Conservation (phyloP, 2,797 vertebrate species). For the Myioborus melanocephalus region DNA sequence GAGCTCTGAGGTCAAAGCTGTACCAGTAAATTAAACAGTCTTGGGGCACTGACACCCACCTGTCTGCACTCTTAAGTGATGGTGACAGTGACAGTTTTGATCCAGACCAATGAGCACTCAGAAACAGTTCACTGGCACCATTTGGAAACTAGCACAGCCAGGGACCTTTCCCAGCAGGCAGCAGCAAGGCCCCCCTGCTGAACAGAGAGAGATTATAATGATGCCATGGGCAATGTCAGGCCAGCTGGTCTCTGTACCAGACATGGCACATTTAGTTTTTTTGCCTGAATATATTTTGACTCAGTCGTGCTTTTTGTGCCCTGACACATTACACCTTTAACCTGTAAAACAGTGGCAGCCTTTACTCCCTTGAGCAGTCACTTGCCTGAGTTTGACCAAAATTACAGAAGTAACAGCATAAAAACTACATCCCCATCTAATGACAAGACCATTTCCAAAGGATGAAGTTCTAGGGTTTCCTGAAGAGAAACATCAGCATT, state of each 20-base stretch:
- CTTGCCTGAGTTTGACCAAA: not conserved
- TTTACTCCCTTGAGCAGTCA: not conserved
- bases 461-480: not conserved
- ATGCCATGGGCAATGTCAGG: not conserved
- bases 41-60: not conserved
- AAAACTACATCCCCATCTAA: not conserved
- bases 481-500: not conserved
- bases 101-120: not conserved
- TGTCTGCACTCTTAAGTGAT: not conserved
- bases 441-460: not conserved
- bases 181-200: not conserved
- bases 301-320: not conserved
- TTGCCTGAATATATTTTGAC: not conserved
- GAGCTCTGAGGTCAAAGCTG: not conserved
- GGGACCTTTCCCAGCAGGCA: not conserved
- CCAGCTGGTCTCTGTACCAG: slow-evolving; percentile 14
- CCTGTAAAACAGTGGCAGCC: not conserved
- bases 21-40: not conserved
- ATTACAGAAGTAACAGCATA: not conserved
- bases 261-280: not conserved
- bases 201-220: not conserved
- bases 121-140: not conserved
- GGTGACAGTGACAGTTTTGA: not conserved
- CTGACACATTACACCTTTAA: not conserved
- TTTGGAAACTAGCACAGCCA: not conserved